These are phyloP conservation scores for Adoxophyes honmai DNA, from an alignment of 1,140 invertebrate genomes.

Conservation along the genomic window DNA sequence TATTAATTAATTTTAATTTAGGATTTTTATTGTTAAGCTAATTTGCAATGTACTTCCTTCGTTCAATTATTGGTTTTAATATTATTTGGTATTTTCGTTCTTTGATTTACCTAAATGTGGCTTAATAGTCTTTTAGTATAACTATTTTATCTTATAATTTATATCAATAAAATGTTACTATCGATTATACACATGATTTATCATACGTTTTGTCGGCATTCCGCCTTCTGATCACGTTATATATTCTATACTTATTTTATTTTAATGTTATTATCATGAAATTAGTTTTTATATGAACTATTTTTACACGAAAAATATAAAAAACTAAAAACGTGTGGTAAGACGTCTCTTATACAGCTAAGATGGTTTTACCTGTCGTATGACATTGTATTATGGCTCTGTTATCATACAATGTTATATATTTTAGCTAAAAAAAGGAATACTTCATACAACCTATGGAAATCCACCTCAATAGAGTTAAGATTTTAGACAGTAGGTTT, in stretches of 20 bases:
- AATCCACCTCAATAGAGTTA: conserved; percentile 6
- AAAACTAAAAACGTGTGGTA: background rate
- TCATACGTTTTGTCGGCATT: conserved; percentile 44
- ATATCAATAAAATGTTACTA: conserved; percentile 2
- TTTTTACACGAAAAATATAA: conserved; percentile 4
- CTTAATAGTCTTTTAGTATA: conserved; percentile 39
- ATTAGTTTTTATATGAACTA: conserved; percentile 4
- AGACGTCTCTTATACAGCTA: background rate
- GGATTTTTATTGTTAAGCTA: conserved; percentile 20
- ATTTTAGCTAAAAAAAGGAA: conserved; percentile 4
- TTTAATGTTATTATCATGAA: background rate
- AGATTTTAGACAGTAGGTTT: background rate
- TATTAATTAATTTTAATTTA: conserved; percentile 11
- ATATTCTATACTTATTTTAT: background rate
- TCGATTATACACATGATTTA: conserved; percentile 14
- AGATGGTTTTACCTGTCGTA: background rate
- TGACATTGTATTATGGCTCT: background rate
- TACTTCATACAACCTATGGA: conserved; percentile 13
- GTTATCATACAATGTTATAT: conserved; percentile 4
- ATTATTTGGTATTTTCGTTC: conserved; percentile 6
- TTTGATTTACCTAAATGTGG: conserved; percentile 35
- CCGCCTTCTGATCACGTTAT: conserved; percentile 39
- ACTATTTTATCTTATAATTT: conserved; percentile 17
- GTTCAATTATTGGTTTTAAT: conserved; percentile 64
- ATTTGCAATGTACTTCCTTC: conserved; percentile 51